These are phyloP conservation scores for Steinernema hermaphroditum DNA, from an alignment of 2,888 invertebrate species.

Conservation along the genomic window DNA sequence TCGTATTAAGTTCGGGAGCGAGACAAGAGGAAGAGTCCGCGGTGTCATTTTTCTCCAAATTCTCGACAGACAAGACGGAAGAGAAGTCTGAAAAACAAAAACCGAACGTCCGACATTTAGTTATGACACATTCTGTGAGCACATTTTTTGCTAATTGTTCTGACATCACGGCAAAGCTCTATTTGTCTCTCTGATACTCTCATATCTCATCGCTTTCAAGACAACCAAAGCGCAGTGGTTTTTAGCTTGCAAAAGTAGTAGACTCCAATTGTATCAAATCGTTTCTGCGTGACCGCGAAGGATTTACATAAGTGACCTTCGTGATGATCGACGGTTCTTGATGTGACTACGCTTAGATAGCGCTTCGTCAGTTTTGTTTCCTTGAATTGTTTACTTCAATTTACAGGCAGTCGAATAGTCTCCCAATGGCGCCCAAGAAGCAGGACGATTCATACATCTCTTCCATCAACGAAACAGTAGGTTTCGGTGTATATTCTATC, in stretches of 20 bases:
- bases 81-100: not conserved
- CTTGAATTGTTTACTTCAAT: not conserved
- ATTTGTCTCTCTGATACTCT: no score
- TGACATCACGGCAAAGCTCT: no score
- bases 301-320: constrained; percentile 8
- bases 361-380: not conserved
- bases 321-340: not conserved
- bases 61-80: not conserved
- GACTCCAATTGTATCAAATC: no score
- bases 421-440: constrained; percentile 18
- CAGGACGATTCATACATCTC: not conserved
- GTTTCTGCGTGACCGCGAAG: no score
- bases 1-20: no score
- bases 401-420: not conserved
- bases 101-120: not conserved
- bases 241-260: no score
- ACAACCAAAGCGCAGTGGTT: no score
- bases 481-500: constrained; percentile 11
- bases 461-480: constrained; percentile 31
- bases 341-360: not conserved
- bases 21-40: no score
- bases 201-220: no score
- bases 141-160: no score
- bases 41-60: no score
- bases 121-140: not conserved